Evolutionary conservation across 2,888 invertebrate genomes (phyloP).

Genomic region (Drosophila affinis): DNA sequence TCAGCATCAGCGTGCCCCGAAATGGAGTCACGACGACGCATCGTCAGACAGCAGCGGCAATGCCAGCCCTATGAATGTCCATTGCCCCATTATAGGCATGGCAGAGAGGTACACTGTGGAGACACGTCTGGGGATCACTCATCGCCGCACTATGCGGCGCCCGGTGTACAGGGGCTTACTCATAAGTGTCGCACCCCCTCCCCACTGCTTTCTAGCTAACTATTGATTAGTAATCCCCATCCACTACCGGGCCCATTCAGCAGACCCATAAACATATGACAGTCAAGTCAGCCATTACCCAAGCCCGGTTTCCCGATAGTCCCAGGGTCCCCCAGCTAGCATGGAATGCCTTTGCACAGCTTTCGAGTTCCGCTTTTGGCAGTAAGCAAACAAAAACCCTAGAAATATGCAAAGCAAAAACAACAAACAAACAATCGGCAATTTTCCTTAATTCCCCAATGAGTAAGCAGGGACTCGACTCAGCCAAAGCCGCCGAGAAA

Average conservation of each 20-base stretch:
- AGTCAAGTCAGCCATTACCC: slow-evolving; percentile 37
- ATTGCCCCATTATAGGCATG: slow-evolving; percentile 43
- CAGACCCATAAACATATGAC: slow-evolving; percentile 25
- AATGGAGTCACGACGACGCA: slow-evolving; percentile 69
- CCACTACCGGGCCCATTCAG: slow-evolving; percentile 25
- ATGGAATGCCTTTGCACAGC: slow-evolving; percentile 12
- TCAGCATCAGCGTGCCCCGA: slow-evolving; percentile 22
- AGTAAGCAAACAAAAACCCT: slow-evolving; percentile 12
- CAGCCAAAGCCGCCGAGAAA: slow-evolving; percentile 1
- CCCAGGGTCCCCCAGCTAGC: background rate
- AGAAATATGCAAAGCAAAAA: slow-evolving; percentile 26
- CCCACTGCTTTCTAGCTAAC: background rate
- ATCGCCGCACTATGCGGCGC: slow-evolving; percentile 56
- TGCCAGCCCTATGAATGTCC: slow-evolving; percentile 33
- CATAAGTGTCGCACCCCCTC: slow-evolving; percentile 58
- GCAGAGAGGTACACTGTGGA: background rate
- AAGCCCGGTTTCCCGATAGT: slow-evolving; percentile 35
- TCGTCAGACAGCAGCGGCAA: background rate
- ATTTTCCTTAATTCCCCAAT: slow-evolving; percentile 17
- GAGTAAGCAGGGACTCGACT: slow-evolving; percentile 8
- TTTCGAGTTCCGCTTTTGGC: slow-evolving; percentile 33
- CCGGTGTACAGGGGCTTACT: slow-evolving; percentile 58
- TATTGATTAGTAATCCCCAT: slow-evolving; percentile 66
- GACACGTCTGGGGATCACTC: slow-evolving; percentile 66
- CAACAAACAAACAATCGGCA: background rate